Evolutionary conservation across 2,888 invertebrate genomes (phyloP), one percentile per base, ranked within the genome.

Genomic region (Dyspetes luteomarginatus): DNA sequence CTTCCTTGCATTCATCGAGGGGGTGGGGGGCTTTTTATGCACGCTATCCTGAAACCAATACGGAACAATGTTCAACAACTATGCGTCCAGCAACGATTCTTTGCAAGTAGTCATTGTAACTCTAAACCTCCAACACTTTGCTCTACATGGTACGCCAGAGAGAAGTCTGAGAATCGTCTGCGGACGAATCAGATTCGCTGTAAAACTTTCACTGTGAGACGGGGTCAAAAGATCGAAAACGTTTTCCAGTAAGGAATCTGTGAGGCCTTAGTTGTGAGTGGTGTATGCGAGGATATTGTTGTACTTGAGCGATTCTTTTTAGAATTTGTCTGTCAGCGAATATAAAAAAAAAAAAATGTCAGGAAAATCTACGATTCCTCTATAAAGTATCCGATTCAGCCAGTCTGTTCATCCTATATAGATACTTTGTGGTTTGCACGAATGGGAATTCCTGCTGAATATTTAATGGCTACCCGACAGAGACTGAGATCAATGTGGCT

Each of bases 381-480:
- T 28, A 26, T 68, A n/a, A n/a, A n/a, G n/a, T n/a, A n/a, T n/a
- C n/a, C n/a, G n/a, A n/a, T n/a, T n/a, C n/a, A n/a, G n/a, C n/a
- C n/a, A n/a, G n/a, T n/a, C n/a, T n/a, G n/a, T n/a, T n/a, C n/a
- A n/a, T n/a, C n/a, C n/a, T n/a, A n/a, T n/a, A n/a, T n/a, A n/a
- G n/a, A n/a, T n/a, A n/a, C n/a, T n/a, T n/a, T n/a, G n/a, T n/a
- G n/a, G n/a, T n/a, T n/a, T n/a, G n/a, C n/a, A n/a, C n/a, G n/a
- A n/a, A n/a, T n/a, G n/a, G n/a, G n/a, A n/a, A n/a, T n/a, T 64
- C 41, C 74, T 81, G 75, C 78, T 85, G 82, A 84, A 86, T 84
- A 81, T 86, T 85, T 85, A 81, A 84, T 78, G 78, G 76, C 73
- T 26, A 72, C 73, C 72, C 52, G 74, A 83, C 78, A 30, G 69